These are phyloP conservation scores for Australoheros scitulus DNA, from an alignment of 2,113 vertebrate species.

Conservation along the genomic window DNA sequence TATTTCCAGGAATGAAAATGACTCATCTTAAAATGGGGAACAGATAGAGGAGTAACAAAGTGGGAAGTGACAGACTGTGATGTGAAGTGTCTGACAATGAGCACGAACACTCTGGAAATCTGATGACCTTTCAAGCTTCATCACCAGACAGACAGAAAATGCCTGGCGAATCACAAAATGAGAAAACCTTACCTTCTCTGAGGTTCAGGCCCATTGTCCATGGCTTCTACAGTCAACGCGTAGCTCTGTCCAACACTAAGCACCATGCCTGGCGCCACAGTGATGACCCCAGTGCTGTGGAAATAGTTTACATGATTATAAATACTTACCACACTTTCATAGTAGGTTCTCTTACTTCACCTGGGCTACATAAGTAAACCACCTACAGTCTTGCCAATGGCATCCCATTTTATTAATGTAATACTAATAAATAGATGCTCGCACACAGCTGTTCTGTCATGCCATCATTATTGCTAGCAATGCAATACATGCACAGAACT, in stretches of 20 bases:
- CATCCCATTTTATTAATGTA: neutral
- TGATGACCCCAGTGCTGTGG: conserved; percentile 83
- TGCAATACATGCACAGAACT: neutral
- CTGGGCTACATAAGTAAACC: neutral
- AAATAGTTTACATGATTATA: neutral
- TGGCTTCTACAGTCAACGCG: conserved; percentile 88
- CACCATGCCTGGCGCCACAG: conserved; percentile 79
- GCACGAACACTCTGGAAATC: neutral
- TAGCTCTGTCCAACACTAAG: conserved; percentile 85
- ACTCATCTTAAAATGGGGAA: neutral
- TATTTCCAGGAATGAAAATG: conserved; percentile 13
- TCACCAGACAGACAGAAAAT: conserved; percentile 6
- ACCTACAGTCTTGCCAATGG: too few species aligned
- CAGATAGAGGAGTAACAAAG: neutral
- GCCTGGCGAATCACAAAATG: neutral
- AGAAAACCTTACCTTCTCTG: conserved; percentile 85
- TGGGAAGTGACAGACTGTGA: neutral
- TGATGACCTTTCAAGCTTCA: conserved; percentile 20
- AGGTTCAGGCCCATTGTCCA: conserved; percentile 84
- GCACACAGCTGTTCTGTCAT: neutral
- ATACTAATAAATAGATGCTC: neutral
- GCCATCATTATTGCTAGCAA: neutral
- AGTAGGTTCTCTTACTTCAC: neutral
- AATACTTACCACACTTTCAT: neutral
- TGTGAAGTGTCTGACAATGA: neutral